Conservation (phyloP, 1,140 invertebrate species). For the Formica exsecta region DNA sequence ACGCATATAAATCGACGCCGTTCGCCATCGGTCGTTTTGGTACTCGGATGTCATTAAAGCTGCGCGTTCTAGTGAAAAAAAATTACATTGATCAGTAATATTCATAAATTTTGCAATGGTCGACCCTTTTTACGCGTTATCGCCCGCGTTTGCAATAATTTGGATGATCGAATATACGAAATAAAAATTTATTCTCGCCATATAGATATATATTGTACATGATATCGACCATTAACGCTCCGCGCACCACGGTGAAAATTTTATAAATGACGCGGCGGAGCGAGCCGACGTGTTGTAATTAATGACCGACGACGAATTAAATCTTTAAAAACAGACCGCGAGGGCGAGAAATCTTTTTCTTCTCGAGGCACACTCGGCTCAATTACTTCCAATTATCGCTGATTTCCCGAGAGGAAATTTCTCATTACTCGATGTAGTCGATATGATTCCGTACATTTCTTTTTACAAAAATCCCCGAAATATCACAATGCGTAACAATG, state of each 20-base stretch:
- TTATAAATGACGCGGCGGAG: slow-evolving; percentile 13
- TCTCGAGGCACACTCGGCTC: not conserved
- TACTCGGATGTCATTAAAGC: slow-evolving; percentile 7
- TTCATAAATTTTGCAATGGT: not conserved
- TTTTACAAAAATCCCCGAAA: slow-evolving; percentile 12
- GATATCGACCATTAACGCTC: slow-evolving; percentile 17
- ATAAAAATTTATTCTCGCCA: not conserved
- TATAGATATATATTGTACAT: not conserved
- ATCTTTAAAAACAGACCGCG: slow-evolving; percentile 29
- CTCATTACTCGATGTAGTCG: not conserved
- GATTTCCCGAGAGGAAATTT: slow-evolving; percentile 17
- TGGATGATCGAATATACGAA: not conserved
- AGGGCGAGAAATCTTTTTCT: not conserved
- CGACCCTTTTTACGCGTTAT: not conserved
- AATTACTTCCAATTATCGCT: slow-evolving; percentile 57
- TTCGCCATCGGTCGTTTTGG: not conserved
- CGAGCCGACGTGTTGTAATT: slow-evolving; percentile 32
- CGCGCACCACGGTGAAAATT: slow-evolving; percentile 5
- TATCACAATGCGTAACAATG: not conserved
- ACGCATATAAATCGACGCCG: slow-evolving; percentile 16
- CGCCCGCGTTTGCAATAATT: slow-evolving; percentile 22
- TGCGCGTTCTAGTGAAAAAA: not conserved
- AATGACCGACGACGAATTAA: slow-evolving; percentile 33
- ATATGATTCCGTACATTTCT: slow-evolving; percentile 9
- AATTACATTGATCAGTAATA: not conserved